Conservation (phyloP, 2,888 invertebrate genomes). For the Drosophila paracracens region DNA sequence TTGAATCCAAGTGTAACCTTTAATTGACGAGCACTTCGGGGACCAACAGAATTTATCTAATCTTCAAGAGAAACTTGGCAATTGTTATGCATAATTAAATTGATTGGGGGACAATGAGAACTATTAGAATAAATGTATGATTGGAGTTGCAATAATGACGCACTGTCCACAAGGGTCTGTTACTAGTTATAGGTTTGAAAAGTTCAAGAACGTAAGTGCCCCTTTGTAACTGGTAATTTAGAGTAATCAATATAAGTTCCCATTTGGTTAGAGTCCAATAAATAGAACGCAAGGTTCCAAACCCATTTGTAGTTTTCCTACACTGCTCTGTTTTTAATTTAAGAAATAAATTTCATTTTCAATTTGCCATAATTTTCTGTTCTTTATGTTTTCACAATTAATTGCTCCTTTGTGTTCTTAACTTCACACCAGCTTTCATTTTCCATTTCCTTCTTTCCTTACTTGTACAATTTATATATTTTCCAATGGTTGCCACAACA, state of each 20-base stretch:
- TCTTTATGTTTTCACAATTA: not conserved
- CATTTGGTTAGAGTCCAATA: not conserved
- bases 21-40: constrained; percentile 35
- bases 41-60: constrained; percentile 17
- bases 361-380: not conserved
- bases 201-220: too few relatives aligned
- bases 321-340: not conserved
- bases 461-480: not conserved
- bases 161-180: not conserved
- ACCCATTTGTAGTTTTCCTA: not conserved
- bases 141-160: not conserved
- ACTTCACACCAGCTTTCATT: not conserved
- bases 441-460: not conserved
- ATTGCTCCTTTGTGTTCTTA: not conserved
- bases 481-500: not conserved
- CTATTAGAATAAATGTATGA: not conserved
- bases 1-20: constrained; percentile 38
- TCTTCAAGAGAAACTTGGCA: not conserved
- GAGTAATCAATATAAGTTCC: not conserved
- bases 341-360: not conserved
- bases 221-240: not conserved
- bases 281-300: not conserved
- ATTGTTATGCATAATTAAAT: not conserved
- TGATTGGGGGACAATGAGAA: constrained; percentile 2
- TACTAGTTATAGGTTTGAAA: not conserved